Conservation (phyloP, 2,797 vertebrate genomes). For the Hippocampus kuda region DNA sequence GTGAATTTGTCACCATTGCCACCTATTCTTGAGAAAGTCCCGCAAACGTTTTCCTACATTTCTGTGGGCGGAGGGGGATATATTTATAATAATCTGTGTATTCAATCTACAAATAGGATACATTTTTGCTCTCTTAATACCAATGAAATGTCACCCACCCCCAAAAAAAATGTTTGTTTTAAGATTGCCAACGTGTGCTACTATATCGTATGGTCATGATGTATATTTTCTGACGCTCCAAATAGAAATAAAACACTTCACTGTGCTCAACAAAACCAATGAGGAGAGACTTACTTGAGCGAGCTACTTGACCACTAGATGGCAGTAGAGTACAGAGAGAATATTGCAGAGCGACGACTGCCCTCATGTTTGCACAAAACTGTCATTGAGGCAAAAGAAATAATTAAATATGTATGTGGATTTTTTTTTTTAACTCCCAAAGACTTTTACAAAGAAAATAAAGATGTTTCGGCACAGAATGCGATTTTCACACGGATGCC, state of each 20-base stretch:
- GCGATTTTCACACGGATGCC: slow-evolving; percentile 35
- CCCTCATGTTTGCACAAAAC: background rate
- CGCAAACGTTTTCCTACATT: background rate
- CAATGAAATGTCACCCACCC: background rate
- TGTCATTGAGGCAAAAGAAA: slow-evolving; percentile 14
- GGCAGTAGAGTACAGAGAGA: slow-evolving; percentile 37
- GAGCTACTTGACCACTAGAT: slow-evolving; percentile 44
- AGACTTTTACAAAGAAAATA: background rate
- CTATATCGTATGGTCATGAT: background rate
- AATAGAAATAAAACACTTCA: background rate
- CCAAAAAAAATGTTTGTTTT: background rate
- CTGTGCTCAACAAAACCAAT: background rate
- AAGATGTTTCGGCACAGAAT: slow-evolving; percentile 21
- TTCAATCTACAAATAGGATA: background rate
- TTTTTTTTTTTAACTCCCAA: slow-evolving; percentile 31
- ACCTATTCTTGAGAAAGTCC: background rate
- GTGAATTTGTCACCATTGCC: too few species aligned
- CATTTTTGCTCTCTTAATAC: background rate
- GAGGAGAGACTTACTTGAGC: background rate
- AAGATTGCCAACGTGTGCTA: background rate
- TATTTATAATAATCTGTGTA: background rate
- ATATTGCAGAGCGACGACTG: background rate
- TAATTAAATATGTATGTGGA: slow-evolving; percentile 13
- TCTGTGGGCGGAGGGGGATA: background rate
- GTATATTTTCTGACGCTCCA: background rate